Evolutionary conservation across 2,888 invertebrate species (phyloP).

Genomic region (Coelinius sp.): DNA sequence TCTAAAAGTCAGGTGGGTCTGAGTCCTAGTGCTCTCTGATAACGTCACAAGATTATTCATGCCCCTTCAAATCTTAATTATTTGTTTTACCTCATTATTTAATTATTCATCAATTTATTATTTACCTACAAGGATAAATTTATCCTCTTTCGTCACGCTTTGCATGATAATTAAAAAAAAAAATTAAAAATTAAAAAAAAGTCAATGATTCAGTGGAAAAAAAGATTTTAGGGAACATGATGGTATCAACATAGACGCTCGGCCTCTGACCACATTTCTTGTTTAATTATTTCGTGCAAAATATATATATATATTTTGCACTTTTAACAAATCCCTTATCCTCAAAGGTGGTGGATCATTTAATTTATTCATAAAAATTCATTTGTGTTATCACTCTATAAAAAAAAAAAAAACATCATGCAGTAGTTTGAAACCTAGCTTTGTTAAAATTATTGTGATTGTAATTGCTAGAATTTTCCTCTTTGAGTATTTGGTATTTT

Average conservation of each 20-base stretch:
- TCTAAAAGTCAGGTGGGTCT: conserved; percentile 76
- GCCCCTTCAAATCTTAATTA: conserved; percentile 45
- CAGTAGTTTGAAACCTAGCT: neutral
- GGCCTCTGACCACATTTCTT: conserved; percentile 44
- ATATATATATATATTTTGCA: neutral
- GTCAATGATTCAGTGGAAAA: too few species aligned
- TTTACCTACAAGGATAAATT: conserved; percentile 30
- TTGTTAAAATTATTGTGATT: neutral
- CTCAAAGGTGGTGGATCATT: conserved; percentile 14
- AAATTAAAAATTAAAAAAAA: too few species aligned
- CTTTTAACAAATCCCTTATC: neutral
- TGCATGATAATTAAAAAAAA: conserved; percentile 20
- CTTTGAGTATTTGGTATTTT: conserved; percentile 27
- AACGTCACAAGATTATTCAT: conserved; percentile 50
- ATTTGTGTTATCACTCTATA: neutral
- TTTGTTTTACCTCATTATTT: conserved; percentile 35
- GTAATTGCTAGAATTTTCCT: conserved; percentile 19
- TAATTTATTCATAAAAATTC: neutral
- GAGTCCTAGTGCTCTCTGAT: conserved; percentile 56
- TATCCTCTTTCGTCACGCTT: conserved; percentile 15
- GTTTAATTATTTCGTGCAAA: neutral
- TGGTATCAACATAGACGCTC: conserved; percentile 46
- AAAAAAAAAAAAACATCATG: too few species aligned
- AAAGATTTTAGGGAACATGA: conserved; percentile 44
- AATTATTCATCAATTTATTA: conserved; percentile 23